A percentile compares a stretch with the other conserved stretches of the same genome.
Conservation (phyloP, 2,888 invertebrate genomes). For the Nipponacmea schrenckii region DNA sequence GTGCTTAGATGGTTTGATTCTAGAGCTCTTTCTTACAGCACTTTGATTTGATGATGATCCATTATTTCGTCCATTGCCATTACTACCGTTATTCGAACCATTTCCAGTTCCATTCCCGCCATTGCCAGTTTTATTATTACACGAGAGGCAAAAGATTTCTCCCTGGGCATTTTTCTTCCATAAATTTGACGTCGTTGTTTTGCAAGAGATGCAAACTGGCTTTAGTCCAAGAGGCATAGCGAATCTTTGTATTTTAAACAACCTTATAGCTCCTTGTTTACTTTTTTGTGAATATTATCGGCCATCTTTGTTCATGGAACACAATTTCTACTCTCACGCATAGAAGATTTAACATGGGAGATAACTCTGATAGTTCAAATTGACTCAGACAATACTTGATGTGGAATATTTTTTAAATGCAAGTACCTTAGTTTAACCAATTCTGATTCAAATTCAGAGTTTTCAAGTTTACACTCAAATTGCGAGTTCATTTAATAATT, state of each 20-base stretch:
- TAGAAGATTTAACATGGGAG: no score
- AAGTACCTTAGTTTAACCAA: no score
- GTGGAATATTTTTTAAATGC: no score
- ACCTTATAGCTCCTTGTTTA: neutral
- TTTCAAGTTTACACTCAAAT: no score
- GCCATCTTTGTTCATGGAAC: no score
- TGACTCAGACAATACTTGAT: no score
- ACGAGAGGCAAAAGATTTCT: slow-evolving; percentile 79
- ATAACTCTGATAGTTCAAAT: no score
- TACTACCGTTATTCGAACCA: slow-evolving; percentile 23
- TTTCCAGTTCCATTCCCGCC: slow-evolving; percentile 35
- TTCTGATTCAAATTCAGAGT: no score
- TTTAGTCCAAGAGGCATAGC: slow-evolving; percentile 59
- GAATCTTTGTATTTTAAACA: neutral
- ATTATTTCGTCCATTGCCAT: slow-evolving; percentile 33
- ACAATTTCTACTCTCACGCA: no score
- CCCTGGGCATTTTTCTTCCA: slow-evolving; percentile 83
- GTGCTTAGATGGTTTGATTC: slow-evolving; percentile 60
- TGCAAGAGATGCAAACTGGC: slow-evolving; percentile 54
- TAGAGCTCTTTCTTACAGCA: slow-evolving; percentile 58
- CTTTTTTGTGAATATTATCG: no score
- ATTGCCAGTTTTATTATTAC: slow-evolving; percentile 69
- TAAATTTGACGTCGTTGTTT: slow-evolving; percentile 69
- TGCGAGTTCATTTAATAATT: no score
- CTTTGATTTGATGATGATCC: slow-evolving; percentile 38